Percentiles rank a stretch among this genome's conserved stretches.
phyloP scores from a whole-genome alignment of 2,113 vertebrate genomes.

The Dromas ardeola region DNA sequence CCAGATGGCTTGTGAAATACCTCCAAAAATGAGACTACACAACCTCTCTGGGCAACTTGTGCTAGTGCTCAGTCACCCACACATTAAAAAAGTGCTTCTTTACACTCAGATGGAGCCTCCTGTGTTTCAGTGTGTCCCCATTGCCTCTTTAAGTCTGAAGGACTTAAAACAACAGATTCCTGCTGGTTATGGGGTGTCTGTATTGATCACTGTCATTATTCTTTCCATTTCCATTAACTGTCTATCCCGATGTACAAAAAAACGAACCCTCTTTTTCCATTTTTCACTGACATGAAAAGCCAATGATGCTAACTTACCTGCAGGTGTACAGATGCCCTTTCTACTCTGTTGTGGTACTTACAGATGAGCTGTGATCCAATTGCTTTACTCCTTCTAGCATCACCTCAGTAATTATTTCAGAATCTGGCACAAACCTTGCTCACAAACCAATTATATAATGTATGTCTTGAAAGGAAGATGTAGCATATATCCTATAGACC shows the following conservation, averaged over 20 bases:
- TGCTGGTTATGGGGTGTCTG: background rate
- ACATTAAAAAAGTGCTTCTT: background rate
- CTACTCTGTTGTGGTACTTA: background rate
- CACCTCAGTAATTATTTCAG: background rate
- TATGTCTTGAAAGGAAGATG: background rate
- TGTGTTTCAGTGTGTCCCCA: background rate
- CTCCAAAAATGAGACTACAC: background rate
- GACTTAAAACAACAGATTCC: background rate
- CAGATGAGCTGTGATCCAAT: background rate
- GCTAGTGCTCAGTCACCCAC: background rate
- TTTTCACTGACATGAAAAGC: background rate
- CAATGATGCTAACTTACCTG: background rate
- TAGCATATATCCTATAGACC: background rate
- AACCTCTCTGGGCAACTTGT: background rate
- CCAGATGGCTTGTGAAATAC: background rate
- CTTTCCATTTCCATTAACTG: background rate
- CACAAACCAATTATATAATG: background rate
- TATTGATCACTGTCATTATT: background rate
- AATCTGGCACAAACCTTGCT: background rate
- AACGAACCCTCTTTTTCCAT: background rate
- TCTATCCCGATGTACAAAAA: background rate
- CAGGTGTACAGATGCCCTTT: background rate
- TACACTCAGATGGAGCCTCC: background rate
- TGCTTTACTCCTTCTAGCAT: background rate
- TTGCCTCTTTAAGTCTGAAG: background rate